Evolutionary conservation across 1,140 invertebrate genomes (phyloP).

Genomic region (Diorhabda sublineata): DNA sequence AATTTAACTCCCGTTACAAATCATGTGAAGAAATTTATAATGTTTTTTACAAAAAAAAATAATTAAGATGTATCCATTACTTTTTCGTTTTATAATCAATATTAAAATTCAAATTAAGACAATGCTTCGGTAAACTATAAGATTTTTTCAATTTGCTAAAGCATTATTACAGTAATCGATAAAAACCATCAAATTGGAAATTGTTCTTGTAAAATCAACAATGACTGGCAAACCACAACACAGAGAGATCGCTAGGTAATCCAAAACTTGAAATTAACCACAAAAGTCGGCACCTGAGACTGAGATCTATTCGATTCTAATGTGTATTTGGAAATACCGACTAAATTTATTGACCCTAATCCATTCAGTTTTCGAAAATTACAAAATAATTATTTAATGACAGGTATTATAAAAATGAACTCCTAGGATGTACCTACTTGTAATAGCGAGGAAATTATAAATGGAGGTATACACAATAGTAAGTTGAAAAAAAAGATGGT

Average conservation of each 20-base stretch:
- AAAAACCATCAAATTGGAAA: not conserved
- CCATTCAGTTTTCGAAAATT: slow-evolving; percentile 3
- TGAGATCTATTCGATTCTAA: not conserved
- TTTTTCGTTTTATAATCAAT: too few relatives aligned
- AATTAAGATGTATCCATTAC: too few relatives aligned
- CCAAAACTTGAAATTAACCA: not conserved
- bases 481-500: too few relatives aligned
- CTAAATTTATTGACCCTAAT: not conserved
- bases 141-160: not conserved
- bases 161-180: not conserved
- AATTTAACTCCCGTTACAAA: too few relatives aligned
- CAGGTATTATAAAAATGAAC: not conserved
- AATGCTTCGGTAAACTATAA: too few relatives aligned
- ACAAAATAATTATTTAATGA: slow-evolving; percentile 1
- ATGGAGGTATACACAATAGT: not conserved
- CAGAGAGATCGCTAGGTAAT: not conserved
- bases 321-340: not conserved
- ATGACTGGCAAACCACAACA: not conserved
- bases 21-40: too few relatives aligned
- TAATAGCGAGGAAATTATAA: not conserved
- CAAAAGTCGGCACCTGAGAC: not conserved
- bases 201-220: not conserved
- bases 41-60: too few relatives aligned
- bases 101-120: too few relatives aligned
- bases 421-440: not conserved